A percentile compares a stretch with the other conserved stretches of the same genome.
Evolutionary conservation across 2,113 vertebrate genomes (phyloP).

Genomic region (Pedetes capensis): DNA sequence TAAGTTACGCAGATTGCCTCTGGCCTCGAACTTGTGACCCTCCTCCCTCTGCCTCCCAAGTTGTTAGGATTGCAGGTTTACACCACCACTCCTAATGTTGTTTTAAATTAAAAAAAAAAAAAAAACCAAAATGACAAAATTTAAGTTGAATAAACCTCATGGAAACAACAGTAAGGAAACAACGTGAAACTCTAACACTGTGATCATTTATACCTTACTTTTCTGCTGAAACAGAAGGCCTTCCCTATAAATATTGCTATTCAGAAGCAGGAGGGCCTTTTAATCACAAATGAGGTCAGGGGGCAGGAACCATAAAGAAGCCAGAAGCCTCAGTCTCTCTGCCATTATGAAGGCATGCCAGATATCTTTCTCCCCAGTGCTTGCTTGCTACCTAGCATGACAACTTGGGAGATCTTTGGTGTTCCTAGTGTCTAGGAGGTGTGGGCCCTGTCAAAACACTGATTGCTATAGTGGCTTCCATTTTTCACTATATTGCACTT

Average conservation of each 20-base stretch:
- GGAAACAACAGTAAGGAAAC: background rate
- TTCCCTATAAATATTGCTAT: background rate
- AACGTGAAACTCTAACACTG: background rate
- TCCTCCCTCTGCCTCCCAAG: too few species aligned
- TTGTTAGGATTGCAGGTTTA: too few species aligned
- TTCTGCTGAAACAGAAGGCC: background rate
- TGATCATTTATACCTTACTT: background rate
- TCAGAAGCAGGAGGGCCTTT: background rate
- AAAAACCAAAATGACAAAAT: too few species aligned
- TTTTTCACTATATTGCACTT: background rate
- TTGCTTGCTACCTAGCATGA: background rate
- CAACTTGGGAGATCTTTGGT: background rate
- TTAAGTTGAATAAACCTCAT: background rate
- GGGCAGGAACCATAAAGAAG: background rate
- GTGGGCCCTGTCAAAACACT: background rate
- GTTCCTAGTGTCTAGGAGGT: background rate
- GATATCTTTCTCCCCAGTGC: background rate
- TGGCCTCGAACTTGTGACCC: too few species aligned
- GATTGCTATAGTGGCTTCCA: background rate
- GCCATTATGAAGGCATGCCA: background rate
- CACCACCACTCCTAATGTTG: too few species aligned
- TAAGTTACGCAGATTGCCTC: too few species aligned
- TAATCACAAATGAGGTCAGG: background rate
- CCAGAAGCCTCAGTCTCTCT: background rate
- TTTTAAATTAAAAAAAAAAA: too few species aligned